Base-by-base conservation (phyloP, 2,888 invertebrate species). In the Drosophila subsilvestris region DNA sequence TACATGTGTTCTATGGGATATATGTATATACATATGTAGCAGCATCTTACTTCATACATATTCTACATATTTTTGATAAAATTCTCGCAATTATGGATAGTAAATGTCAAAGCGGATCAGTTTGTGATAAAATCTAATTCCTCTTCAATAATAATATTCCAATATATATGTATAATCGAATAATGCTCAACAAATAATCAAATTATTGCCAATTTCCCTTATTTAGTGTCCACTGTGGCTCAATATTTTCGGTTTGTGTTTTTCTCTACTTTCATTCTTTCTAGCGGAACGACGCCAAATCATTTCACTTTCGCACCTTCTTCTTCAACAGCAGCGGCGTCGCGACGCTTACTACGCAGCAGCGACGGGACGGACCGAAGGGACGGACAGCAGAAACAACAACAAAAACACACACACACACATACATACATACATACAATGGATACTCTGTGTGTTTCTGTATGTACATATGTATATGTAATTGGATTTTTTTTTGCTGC, bases 231-330 rank as follows among this genome's bases (percentile, higher is more conserved):
- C 29, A 74, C 74, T 74, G 74, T 71, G 44, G 6, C 17, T 29
- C 42, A 56, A 68, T 71, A 72, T 70, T 54, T 78, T 37, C 14
- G 37, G n/a, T n/a, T 78, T 75, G 62, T 62, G 60, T 44, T 49
- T 84, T 69, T 59, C 70, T 62, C 27, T 42, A 12, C 48, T 20
- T 66, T 63, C 22, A 20, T 67, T 53, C 22, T 18, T 27, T 37
- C 17, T 22, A 32, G 51, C 37, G 37, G 25, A 74, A 60, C 51
- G 59, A 68, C 68, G 55, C 55, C 55, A 67, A 72, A 68, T 75
- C 75, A 72, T 75, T 67, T 74, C 81, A 82, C 88, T 84, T 88
- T 88, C 83, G 74, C 77, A 83, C 88, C 73, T 72, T 87, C 79
- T 75, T 75, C 72, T 37, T 37, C n/a, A 7, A 29, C 56, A 78